Base-by-base conservation (phyloP, 2,113 vertebrate genomes). In the Tachysurus vachellii region DNA sequence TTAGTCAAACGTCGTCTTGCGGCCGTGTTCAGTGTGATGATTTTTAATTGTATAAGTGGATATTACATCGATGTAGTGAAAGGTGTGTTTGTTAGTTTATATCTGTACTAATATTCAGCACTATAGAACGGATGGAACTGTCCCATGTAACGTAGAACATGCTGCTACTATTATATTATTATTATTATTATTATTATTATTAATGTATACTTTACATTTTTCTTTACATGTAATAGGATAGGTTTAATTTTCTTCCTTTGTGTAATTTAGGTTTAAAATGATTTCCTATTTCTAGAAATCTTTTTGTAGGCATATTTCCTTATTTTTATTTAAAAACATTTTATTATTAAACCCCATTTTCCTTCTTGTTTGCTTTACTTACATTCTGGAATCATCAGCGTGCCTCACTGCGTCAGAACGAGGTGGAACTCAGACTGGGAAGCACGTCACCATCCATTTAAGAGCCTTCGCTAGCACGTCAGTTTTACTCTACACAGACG, bases 161-260 rank as follows among this genome's bases (percentile, higher is more conserved):
- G 87, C 88, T 88, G 86, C 87, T 84, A 53, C 85, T 84, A 53
- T 84, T 89, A 59, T 36, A 36, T 36, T 84, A 53, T 84, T 84
- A 53, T 84, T 89, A 59, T 91, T 85, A 84, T 90, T 36, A 17
- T 64, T 83, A 88, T 89, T 91, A 89, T 89, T 82, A 83, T 93
- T 92, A 94, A 94, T 93, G 91, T 93, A 93, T 90, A 89, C 42
- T 79, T 90, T 77, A 88, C 85, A 90, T 80, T 88, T 50, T 50
- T 50, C 6, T 47, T 47, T 47, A 4, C 6, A n/a, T 59, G 17
- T 59, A 19, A 54, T 81, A 71, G 12, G 16, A 26, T 80, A 86
- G 85, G 59, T 80, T 47, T 79, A 56, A 54, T 64, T 64, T 80
- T 68, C 26, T 66, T 50, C 26, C 64, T 12, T 77, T 61, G 5